Evolutionary conservation across 2,113 vertebrate species (phyloP), one percentile per base, ranked within the genome.

Genomic region (Ageneiosus marmoratus): DNA sequence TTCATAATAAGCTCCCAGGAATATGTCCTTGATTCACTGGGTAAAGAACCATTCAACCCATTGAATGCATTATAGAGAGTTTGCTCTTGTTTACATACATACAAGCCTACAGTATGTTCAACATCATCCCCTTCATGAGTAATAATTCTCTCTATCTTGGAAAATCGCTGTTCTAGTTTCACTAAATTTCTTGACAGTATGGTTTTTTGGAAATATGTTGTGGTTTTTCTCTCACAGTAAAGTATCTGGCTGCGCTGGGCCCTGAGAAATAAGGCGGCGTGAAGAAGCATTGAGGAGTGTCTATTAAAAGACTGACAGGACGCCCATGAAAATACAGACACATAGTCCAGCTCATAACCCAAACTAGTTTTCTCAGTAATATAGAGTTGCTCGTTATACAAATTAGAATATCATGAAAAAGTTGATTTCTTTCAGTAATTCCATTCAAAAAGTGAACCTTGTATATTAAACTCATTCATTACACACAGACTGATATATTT

Each of bases 271-370:
- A 34, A 41, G 10, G 20, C 0, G 20, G 65, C 24, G 20, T 70
- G 22, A n/a, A 70, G 37, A 10, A 44, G 37, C 67, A 41, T 67
- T 37, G 18, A 67, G 8, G 63, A n/a, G 37, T 70, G 67, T 70
- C 67, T 70, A 70, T 44, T 70, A 70, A 70, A 70, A 70, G 67
- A 70, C 67, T 44, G 41, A 70, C 37, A 70, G 37, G 22, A 70
- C 44, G 1, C 10, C 37, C 11, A 46, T n/a, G 22, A 46, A 70
- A 70, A 70, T 70, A 70, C 22, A 44, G 37, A 46, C 22, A 15
- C 24, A 37, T 11, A 13, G 22, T 67, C 16, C 63, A 67, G 63
- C 32, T 65, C 4, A 1, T 34, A 65, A 32, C 20, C 16, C 63
- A 63, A 5, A 32, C 2, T 5, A 5, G 15, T 65, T 65, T 65